Evolutionary conservation across 2,888 invertebrate species (phyloP).

Genomic region (Platycnemis pennipes): DNA sequence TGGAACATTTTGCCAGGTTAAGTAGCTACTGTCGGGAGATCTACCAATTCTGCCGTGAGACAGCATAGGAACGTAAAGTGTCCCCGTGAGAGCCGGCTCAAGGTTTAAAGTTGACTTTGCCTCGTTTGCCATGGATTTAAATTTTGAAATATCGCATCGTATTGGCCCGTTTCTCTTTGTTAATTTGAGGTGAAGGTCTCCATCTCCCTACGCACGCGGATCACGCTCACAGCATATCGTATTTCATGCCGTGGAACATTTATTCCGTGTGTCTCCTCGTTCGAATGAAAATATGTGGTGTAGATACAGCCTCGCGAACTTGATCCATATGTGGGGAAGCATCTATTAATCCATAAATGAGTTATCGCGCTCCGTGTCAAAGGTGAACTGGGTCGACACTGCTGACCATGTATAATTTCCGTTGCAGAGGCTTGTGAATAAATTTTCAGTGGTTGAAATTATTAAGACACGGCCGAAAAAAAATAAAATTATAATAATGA

Average conservation of each 20-base stretch:
- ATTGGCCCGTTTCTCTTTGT: not conserved
- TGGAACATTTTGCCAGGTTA: no score
- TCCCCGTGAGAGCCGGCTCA: no score
- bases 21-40: no score
- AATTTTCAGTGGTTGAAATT: no score
- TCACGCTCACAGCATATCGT: not conserved
- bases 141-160: not conserved
- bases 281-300: conserved; percentile 2
- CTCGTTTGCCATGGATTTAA: not conserved
- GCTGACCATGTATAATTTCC: not conserved
- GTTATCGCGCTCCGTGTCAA: not conserved
- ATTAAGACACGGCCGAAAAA: no score
- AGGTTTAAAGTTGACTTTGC: no score
- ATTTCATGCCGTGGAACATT: not conserved
- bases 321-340: not conserved
- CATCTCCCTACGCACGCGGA: not conserved
- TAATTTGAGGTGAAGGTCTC: conserved; percentile 23
- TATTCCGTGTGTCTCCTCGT: not conserved
- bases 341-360: conserved; percentile 10
- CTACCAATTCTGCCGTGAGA: no score
- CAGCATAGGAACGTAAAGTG: no score
- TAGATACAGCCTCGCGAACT: not conserved
- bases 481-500: no score
- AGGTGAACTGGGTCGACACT: not conserved
- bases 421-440: no score